Percentiles rank a stretch among this genome's conserved stretches.
Conservation (phyloP, 2,113 vertebrate genomes). For the Tragelaphus buxtoni region DNA sequence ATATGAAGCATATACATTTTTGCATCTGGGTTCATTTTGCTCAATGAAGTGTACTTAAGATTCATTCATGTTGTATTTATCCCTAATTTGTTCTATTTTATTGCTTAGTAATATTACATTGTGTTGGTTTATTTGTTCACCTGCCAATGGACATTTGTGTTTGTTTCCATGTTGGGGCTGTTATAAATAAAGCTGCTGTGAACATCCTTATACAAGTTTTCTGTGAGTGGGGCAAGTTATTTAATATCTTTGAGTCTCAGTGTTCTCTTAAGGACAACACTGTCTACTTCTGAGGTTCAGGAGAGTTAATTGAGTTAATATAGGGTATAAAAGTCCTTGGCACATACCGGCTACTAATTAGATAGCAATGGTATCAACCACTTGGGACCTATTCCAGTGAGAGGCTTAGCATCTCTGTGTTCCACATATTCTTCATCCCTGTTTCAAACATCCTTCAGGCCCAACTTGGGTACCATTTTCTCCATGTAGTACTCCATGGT, state of each 20-base stretch:
- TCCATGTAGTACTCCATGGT: not conserved
- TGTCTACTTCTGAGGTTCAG: not conserved
- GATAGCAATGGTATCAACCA: not conserved
- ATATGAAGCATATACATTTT: not conserved
- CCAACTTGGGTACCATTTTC: not conserved
- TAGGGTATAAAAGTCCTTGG: not conserved
- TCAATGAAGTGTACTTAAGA: not conserved
- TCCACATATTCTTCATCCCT: conserved; percentile 4
- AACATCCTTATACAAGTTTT: not conserved
- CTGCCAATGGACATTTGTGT: not conserved
- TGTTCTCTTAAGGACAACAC: not conserved
- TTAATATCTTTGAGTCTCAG: not conserved
- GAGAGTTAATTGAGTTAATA: not conserved
- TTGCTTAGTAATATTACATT: not conserved
- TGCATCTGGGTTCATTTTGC: not conserved
- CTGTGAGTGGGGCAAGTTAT: not conserved
- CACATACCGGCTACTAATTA: not conserved
- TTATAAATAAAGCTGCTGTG: not conserved
- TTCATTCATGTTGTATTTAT: not conserved
- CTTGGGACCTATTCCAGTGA: not conserved
- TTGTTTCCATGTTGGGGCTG: not conserved
- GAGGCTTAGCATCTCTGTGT: conserved; percentile 7
- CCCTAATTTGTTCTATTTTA: not conserved
- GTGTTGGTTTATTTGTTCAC: not conserved
- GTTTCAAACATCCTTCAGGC: not conserved